Conservation (phyloP, 2,113 vertebrate species). For the Actenoides hombroni region DNA sequence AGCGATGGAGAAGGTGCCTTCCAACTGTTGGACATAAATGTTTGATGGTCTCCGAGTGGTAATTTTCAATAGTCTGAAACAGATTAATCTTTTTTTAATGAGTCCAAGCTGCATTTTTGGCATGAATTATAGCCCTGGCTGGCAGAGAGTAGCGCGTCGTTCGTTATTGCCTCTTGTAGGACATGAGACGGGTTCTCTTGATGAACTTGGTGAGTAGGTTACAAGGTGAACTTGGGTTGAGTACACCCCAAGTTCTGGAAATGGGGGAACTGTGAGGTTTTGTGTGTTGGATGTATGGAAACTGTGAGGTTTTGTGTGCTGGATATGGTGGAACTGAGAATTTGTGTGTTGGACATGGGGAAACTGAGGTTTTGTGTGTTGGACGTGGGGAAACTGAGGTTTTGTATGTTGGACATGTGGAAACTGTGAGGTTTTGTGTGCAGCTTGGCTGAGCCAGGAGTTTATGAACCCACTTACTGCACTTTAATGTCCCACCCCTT, state of each 20-base stretch:
- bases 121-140: background rate
- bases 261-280: no score
- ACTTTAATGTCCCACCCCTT: background rate
- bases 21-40: background rate
- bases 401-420: background rate
- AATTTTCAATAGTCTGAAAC: background rate
- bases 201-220: no score
- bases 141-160: background rate
- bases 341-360: no score
- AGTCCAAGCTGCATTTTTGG: background rate
- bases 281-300: no score
- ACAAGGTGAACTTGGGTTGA: background rate
- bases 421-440: fast-evolving
- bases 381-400: fast-evolving
- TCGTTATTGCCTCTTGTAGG: background rate
- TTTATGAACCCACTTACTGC: background rate
- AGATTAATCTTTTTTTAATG: background rate
- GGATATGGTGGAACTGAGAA: no score
- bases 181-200: background rate
- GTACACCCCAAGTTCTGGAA: background rate
- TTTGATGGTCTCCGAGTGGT: background rate
- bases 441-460: background rate
- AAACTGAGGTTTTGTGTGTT: no score
- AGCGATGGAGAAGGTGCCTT: background rate
- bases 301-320: no score